Base-by-base conservation (phyloP, 1,140 invertebrate species). In the Drosophila pectinifera region DNA sequence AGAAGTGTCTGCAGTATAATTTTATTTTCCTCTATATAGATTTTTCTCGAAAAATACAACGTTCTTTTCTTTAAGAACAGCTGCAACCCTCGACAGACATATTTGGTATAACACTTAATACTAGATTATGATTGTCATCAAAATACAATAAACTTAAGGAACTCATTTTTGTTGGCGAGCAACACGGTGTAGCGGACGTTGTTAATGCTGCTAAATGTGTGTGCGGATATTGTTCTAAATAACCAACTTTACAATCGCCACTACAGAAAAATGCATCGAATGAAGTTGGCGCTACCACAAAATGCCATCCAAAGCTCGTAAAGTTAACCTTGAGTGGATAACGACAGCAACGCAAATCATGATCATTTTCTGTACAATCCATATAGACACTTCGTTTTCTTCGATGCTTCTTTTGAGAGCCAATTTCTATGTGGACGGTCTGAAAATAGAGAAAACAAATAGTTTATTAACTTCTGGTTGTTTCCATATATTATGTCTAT, bases 231-330 rank as follows among this genome's bases (percentile, higher is more conserved):
- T 97, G 96, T 78, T 98, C 96, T 20, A 98, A 93, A 92, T 98
- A 97, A 4, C 96, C 95, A 93, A 96, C 97, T 1, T 96, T 96
- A 94, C 98, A 99, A 81, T 98, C 97, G 4, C 98, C 98, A 63
- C 96, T 96, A 93, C 98, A 99, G 93, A 98, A 99, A 93, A 98
- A 98, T 16, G 98, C 98, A 86, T 98, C 96, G 93, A 99, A 99
- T 74, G 96, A 95, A 81, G 97, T 97, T 0, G 98, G 98, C 0
- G 98, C 98, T 36, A 99, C 98, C 81, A 99, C 98, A 96, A 98
- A 99, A 85, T 99, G 98, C 98, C 98, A 99, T 11, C 98, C 98
- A 88, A 99, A 98, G 73, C 97, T 97, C 78, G 96, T 96, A 93
- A 99, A 99, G 93, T 99, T 97, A 13, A 99, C 98, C 11, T 96